A percentile compares a stretch with the other conserved stretches of the same genome.
Conservation (phyloP, 2,797 vertebrate genomes). For the Bryconaethiops microstoma region DNA sequence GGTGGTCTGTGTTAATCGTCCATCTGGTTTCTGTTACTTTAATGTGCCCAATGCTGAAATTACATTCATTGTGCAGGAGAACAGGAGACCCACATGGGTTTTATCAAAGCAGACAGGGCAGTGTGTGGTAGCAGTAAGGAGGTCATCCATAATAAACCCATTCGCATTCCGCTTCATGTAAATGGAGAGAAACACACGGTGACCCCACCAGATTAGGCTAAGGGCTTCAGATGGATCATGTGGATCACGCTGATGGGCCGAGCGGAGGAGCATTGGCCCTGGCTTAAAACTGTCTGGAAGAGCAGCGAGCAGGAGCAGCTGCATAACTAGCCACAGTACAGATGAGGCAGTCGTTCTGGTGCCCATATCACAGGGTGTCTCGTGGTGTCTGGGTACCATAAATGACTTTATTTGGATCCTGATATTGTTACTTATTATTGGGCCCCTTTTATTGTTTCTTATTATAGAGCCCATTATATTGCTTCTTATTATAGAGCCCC, state of each 20-base stretch:
- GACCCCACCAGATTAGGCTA: neutral
- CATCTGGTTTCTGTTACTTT: conserved; percentile 50
- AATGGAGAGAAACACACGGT: conserved; percentile 31
- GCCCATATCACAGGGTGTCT: neutral
- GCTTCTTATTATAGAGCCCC: too few relatives aligned
- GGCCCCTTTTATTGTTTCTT: too few relatives aligned
- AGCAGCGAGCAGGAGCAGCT: neutral
- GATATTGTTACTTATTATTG: too few relatives aligned
- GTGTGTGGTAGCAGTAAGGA: conserved; percentile 3
- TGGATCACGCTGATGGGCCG: conserved; percentile 1
- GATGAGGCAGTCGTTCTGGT: too few relatives aligned
- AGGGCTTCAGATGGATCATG: conserved; percentile 11
- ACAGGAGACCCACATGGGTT: conserved; percentile 23
- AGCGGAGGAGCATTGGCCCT: neutral
- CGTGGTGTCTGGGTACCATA: neutral
- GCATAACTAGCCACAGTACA: neutral
- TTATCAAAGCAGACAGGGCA: conserved; percentile 18
- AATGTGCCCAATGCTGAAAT: conserved; percentile 41
- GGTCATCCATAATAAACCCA: conserved; percentile 17
- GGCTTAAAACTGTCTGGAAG: conserved; percentile 23
- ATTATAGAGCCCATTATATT: too few relatives aligned
- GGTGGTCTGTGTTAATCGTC: conserved; percentile 23
- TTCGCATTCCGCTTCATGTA: neutral
- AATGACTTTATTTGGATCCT: neutral
- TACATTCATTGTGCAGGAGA: conserved; percentile 25